A percentile compares a stretch with the other conserved stretches of the same genome.
These are phyloP conservation scores for Hiodon tergisus DNA, from an alignment of 2,113 vertebrate species.

Conservation along the genomic window DNA sequence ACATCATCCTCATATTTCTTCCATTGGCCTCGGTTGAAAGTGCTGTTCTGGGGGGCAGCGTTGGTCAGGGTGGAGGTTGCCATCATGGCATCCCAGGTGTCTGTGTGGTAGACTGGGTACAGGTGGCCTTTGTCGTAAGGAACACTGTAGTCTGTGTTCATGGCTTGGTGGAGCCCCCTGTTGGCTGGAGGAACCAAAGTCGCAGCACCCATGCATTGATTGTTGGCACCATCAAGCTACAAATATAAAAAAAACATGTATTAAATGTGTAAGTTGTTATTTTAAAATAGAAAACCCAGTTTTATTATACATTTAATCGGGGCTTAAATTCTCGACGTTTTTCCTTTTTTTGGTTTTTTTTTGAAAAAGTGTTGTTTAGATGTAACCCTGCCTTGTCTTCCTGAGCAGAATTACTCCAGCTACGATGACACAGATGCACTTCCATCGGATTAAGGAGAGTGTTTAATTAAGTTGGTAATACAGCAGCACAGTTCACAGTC, in stretches of 20 bases:
- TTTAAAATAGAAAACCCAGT: no score
- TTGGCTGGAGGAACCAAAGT: fast-evolving
- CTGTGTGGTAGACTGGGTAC: slow-evolving; percentile 20
- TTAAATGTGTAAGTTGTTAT: no score
- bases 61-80: slow-evolving; percentile 27
- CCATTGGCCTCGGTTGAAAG: slow-evolving; percentile 7
- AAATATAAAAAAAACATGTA: not conserved
- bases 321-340: no score
- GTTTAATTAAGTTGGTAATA: no score
- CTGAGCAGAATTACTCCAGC: no score
- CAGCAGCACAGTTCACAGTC: no score
- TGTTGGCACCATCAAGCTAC: not conserved
- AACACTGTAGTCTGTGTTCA: slow-evolving; percentile 14
- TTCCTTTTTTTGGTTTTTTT: no score
- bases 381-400: no score
- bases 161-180: not conserved
- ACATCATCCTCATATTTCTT: not conserved
- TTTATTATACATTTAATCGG: no score
- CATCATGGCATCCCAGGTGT: not conserved
- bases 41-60: slow-evolving; percentile 1
- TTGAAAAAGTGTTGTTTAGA: no score
- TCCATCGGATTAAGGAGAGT: no score
- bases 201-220: not conserved
- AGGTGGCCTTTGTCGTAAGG: slow-evolving; percentile 16
- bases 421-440: no score